phyloP scores from a whole-genome alignment of 2,113 vertebrate genomes.

The Zapornia atra region DNA sequence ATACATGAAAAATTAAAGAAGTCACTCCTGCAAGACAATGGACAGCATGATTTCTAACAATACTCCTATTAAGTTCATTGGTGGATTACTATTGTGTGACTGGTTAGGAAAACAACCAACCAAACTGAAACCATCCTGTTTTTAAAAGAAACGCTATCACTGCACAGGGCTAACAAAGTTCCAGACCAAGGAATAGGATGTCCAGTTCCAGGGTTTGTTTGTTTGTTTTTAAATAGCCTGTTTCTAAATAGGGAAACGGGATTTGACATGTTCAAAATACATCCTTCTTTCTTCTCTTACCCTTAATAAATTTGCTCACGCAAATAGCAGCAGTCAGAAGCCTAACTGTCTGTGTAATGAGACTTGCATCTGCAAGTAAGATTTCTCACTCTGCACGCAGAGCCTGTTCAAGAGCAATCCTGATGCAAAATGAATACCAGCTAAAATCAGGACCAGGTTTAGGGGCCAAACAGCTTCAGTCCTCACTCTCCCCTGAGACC shows the following conservation, averaged over 20 bases:
- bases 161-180: background rate
- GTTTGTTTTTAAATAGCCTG: background rate
- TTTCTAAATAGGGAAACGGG: constrained; percentile 11
- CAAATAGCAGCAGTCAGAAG: constrained; percentile 34
- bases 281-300: constrained; percentile 21
- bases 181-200: background rate
- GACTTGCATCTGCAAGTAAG: constrained; percentile 32
- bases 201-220: background rate
- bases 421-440: background rate
- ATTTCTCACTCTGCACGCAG: background rate
- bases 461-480: background rate
- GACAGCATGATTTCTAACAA: constrained; percentile 19
- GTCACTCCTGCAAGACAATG: background rate
- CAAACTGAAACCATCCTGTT: background rate
- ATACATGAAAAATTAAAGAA: constrained; percentile 68
- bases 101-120: background rate
- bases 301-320: constrained; percentile 37
- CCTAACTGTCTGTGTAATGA: constrained; percentile 31
- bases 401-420: background rate
- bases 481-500: background rate
- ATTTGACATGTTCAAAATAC: background rate
- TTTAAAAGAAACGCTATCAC: background rate
- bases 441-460: background rate
- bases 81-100: background rate
- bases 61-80: constrained; percentile 43